Base-by-base conservation (phyloP, 2,797 vertebrate genomes). In the Macrochelys suwanniensis region DNA sequence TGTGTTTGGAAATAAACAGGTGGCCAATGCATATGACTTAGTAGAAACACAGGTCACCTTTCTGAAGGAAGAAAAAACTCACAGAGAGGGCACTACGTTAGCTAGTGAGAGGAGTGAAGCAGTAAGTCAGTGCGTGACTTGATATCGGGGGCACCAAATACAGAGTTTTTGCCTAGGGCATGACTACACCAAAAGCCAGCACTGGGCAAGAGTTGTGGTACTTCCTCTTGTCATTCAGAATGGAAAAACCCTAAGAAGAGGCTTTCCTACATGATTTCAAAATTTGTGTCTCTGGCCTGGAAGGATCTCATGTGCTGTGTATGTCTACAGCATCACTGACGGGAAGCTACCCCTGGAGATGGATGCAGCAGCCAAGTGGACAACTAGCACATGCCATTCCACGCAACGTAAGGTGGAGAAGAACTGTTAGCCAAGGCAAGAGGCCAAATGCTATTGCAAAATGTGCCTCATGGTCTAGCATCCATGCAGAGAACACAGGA, bases 391-490 rank as follows among this genome's bases (percentile, higher is more conserved):
- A 31, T 51, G 17, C 47, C 49, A 33, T 31, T 51, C 16, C 31
- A 33, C 10, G n/a, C 49, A n/a, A 19, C 26, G 6, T 21, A 21
- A 79, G 31, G 16, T 26, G 13, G 71, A 76, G 12, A 26, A 11
- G 49, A 51, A 21, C 49, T 4, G 26, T 79, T 50, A 33, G 17
- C 31, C 5, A 51, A 31, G 49, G 45, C 77, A 79, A 51, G 49
- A 10, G 49, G 8, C 31, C 56, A 37, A 49, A 11, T 61, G 57
- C 5, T 7, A 54, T 45, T 59, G 26, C 4, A 45, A 26, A 76
- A 45, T 76, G 28, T 74, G 45, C 1, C 5, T 3, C 56, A 19
- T 59, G 1, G 0, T 84, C 65, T 76, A 1, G 0, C 6, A 45
- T 37, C 49, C 16, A 26, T 53, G 26, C 15, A 25, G 37, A 88